These are phyloP conservation scores for Bucorvus abyssinicus DNA, from an alignment of 2,797 vertebrate species.

Conservation along the genomic window DNA sequence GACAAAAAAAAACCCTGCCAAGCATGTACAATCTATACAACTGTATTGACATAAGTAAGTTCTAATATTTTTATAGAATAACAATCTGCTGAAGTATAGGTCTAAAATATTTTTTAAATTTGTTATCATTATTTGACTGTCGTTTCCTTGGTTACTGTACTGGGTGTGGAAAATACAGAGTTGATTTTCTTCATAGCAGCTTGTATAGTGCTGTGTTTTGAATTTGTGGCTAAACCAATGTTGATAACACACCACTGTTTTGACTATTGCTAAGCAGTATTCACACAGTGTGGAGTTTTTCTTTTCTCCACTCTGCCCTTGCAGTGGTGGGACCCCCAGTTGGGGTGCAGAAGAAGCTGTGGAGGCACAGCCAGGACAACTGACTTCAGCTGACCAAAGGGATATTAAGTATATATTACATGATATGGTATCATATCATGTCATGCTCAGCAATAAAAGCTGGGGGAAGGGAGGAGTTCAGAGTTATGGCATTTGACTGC, in stretches of 20 bases:
- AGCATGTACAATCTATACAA: background rate
- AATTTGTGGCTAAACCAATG: background rate
- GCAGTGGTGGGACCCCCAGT: background rate
- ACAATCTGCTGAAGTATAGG: background rate
- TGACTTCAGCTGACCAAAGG: background rate
- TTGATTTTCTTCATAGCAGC: background rate
- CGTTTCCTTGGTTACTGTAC: background rate
- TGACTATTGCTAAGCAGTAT: background rate
- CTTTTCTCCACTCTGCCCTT: background rate
- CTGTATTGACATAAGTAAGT: background rate
- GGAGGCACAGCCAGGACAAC: background rate
- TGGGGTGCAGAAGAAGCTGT: background rate
- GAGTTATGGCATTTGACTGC: background rate
- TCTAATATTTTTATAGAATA: background rate
- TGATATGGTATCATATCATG: background rate
- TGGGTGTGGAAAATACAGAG: background rate
- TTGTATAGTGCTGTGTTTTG: background rate
- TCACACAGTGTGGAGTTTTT: background rate
- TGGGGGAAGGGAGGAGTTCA: background rate
- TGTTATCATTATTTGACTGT: background rate
- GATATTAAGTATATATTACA: background rate
- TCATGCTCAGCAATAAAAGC: background rate
- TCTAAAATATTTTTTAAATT: background rate
- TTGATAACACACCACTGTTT: fast-evolving
- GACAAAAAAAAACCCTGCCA: background rate